Percentiles rank a stretch among this genome's conserved stretches.
These are phyloP conservation scores for Lasioglossum malachurum DNA, from an alignment of 2,888 invertebrate genomes.

Conservation along the genomic window DNA sequence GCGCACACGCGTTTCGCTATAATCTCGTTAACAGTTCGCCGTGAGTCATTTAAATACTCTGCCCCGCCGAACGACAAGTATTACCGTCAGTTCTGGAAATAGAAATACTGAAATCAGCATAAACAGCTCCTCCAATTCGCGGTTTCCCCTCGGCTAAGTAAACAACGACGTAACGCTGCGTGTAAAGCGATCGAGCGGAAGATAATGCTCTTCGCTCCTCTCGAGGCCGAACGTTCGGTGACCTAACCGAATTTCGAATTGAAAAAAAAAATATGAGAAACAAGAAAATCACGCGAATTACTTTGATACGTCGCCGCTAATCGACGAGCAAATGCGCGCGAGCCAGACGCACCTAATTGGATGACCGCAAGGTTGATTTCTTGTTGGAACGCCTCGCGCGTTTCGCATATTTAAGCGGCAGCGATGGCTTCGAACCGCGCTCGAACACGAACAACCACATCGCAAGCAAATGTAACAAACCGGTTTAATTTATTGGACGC, in stretches of 20 bases:
- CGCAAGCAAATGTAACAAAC: background rate
- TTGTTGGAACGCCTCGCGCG: slow-evolving; percentile 58
- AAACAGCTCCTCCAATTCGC: slow-evolving; percentile 31
- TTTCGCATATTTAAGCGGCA: slow-evolving; percentile 51
- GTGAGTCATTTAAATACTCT: slow-evolving; percentile 11
- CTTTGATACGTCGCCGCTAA: slow-evolving; percentile 38
- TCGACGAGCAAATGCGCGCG: slow-evolving; percentile 26
- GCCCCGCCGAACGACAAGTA: background rate
- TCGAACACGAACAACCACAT: background rate
- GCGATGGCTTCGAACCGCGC: slow-evolving; percentile 27
- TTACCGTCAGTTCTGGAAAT: slow-evolving; percentile 57
- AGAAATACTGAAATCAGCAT: slow-evolving; percentile 49
- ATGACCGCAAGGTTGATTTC: slow-evolving; percentile 57
- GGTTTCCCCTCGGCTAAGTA: slow-evolving; percentile 13
- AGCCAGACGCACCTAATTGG: slow-evolving; percentile 54
- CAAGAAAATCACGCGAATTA: background rate
- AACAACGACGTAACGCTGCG: background rate
- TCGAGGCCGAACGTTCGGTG: background rate
- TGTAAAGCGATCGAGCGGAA: background rate
- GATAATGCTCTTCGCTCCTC: background rate
- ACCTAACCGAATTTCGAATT: background rate
- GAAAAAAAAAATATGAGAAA: background rate
- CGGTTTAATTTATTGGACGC: background rate
- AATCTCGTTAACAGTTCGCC: background rate
- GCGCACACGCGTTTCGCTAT: background rate